These are phyloP conservation scores for Parazoanthus darwini DNA, from an alignment of 92 coral and sea anemone genomes.

Conservation along the genomic window DNA sequence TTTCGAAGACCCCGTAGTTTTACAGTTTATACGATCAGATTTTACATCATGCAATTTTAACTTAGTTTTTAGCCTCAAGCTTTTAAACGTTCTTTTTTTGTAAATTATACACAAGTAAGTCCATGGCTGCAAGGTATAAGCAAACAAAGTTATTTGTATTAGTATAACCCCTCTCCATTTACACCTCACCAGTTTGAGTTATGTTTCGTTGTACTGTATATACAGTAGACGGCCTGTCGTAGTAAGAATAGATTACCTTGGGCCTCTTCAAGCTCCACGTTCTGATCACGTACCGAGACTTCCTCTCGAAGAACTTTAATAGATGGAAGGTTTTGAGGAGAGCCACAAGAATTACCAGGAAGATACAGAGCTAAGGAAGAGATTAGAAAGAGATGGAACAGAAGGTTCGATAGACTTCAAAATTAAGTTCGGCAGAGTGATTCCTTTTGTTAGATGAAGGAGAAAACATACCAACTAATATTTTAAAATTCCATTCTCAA, in stretches of 20 bases:
- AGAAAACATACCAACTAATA: neutral
- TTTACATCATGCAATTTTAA: no score
- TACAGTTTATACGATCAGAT: no score
- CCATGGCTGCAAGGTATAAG: no score
- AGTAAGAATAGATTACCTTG: conserved; percentile 10
- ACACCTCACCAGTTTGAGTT: neutral
- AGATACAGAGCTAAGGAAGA: conserved; percentile 11
- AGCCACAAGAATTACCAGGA: neutral
- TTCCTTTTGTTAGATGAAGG: neutral
- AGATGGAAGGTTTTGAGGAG: neutral
- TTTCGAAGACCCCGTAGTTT: no score
- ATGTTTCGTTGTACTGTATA: neutral
- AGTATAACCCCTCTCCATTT: no score
- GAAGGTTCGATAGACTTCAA: neutral
- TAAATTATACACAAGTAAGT: no score
- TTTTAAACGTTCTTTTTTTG: no score
- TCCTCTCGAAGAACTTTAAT: conserved; percentile 15
- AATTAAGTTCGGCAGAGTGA: neutral
- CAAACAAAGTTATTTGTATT: no score
- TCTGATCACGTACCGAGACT: neutral
- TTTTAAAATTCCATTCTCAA: no score
- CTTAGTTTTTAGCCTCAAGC: no score
- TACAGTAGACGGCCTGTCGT: neutral
- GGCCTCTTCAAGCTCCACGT: conserved; percentile 5
- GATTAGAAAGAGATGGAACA: neutral